Base-by-base conservation (phyloP, 2,797 vertebrate genomes). In the Xiphophorus birchmanni region DNA sequence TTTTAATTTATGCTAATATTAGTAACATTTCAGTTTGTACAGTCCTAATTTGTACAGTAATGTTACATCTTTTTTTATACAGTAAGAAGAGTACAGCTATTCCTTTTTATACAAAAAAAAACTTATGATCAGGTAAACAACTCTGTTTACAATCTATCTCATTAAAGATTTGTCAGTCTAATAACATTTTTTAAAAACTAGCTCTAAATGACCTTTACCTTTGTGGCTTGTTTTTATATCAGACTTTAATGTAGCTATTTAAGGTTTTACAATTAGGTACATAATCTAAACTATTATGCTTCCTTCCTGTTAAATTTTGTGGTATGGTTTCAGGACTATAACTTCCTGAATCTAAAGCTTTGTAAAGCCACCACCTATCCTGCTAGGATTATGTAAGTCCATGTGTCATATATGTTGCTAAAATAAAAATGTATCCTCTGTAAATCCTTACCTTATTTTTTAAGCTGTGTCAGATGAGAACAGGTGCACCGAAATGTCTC, bases 401-500 rank as follows among this genome's bases (percentile, higher is more conserved):
- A 44, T 52, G 69, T 67, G 74, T 74, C 18, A 47, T 71, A 60
- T 67, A 79, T 17, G 42, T 73, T 78, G 12, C 67, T 52, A 76
- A 82, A 50, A 82, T 56, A 23, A 2, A 81, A 90, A 90, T 82
- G 69, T 48, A 48, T 54, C 76, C 67, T 26, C 44, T 11, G 83
- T 79, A 45, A 87, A 84, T 78, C 75, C 92, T 91, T 93, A 95
- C 92, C 93, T 94, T 93, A 77, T 82, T 87, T 76, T 52, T 86
- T 17, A 67, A 63, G 82, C 78, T 78, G 44, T 90, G 81, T 90
- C 89, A 91, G 92, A 81, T 89, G 89, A 88, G 82, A 89, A 89
- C 91, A 94, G 91, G 93, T 94, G 94, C 87, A 87, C 84, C 77
- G 86, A 89, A 92, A 90, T 91, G 82, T 88, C 86, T 90, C 86